phyloP scores from a whole-genome alignment of 2,888 invertebrate species.

The Sinhomidia bicolor region DNA sequence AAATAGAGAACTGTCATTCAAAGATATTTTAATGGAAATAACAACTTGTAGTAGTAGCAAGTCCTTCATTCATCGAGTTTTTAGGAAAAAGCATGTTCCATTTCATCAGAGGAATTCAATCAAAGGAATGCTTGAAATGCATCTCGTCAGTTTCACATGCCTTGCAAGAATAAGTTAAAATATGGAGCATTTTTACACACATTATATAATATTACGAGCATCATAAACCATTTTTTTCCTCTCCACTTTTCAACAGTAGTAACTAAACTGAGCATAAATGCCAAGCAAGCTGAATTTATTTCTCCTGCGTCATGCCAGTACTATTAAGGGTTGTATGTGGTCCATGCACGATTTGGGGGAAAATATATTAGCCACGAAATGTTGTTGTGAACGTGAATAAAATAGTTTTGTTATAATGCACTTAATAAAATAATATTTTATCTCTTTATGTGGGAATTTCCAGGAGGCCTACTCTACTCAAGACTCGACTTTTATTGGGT shows the following conservation, averaged over 20 bases:
- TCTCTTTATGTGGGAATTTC: slow-evolving; percentile 56
- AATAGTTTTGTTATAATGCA: slow-evolving; percentile 4
- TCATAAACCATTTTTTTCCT: neutral
- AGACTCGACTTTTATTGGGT: slow-evolving; percentile 68
- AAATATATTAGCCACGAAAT: neutral
- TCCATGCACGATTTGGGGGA: neutral
- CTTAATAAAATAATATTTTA: neutral
- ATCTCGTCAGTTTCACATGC: neutral
- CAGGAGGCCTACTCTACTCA: slow-evolving; percentile 70
- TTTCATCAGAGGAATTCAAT: slow-evolving; percentile 6
- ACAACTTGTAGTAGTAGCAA: too few species aligned
- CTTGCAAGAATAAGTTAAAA: neutral
- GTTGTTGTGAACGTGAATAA: slow-evolving; percentile 27
- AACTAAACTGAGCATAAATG: neutral
- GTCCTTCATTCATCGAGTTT: neutral
- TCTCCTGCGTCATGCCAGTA: slow-evolving; percentile 30
- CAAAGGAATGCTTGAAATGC: slow-evolving; percentile 38
- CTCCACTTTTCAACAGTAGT: neutral
- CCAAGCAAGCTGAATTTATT: slow-evolving; percentile 26
- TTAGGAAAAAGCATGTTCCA: neutral
- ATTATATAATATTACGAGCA: neutral
- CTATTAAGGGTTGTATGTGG: slow-evolving; percentile 13
- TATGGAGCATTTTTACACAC: neutral
- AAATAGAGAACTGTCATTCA: neutral
- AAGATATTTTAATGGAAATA: neutral